Base-by-base conservation (phyloP, 30 jellyfish, hydroid and myxozoan genomes). In the Nemopilema nomurai region DNA sequence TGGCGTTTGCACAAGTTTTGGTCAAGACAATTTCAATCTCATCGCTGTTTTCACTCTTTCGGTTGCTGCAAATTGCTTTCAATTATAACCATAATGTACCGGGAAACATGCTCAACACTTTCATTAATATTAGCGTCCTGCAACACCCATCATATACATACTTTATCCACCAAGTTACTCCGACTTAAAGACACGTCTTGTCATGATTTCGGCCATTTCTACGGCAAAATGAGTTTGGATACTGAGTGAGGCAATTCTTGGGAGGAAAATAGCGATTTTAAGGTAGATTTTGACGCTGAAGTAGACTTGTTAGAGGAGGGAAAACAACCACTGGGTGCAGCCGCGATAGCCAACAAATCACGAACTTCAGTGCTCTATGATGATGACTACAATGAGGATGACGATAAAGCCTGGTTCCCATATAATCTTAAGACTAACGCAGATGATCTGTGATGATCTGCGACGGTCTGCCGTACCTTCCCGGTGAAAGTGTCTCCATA, bases 251-350 rank as follows among this genome's bases (percentile, higher is more conserved):
- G 25, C 24, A 62, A 25, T 62, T 62, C 71, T 62, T 25, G 71
- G 21, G 71, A 62, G 24, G 28, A 62, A 62, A 25, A 62, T 25
- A 62, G 71, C 71, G 71, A 62, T 62, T 62, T 62, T 62, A 28
- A 62, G 21, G 71, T 16, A 1, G 71, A 62, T 62, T 62, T 62
- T 16, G 71, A 62, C 24, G 71, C 13, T 13, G 71, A 62, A 16
- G 71, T 1, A 4, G 71, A 62, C 71, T 4, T 0, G 21, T 62
- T 28, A 62, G 0, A 4, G 8, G 21, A 62, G 24, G 71, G 8
- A 0, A 62, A 62, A 25, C 25, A 16, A 62, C 21, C 71, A 62
- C 28, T 0, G 71, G 71, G 71, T 62, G 71, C 71, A 4, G 71
- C 1, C 28, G 71, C 71, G 24, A 62, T 62, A 25, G 71, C 25